phyloP scores from a whole-genome alignment of 2,888 invertebrate genomes.

The Thereva nobilitata region DNA sequence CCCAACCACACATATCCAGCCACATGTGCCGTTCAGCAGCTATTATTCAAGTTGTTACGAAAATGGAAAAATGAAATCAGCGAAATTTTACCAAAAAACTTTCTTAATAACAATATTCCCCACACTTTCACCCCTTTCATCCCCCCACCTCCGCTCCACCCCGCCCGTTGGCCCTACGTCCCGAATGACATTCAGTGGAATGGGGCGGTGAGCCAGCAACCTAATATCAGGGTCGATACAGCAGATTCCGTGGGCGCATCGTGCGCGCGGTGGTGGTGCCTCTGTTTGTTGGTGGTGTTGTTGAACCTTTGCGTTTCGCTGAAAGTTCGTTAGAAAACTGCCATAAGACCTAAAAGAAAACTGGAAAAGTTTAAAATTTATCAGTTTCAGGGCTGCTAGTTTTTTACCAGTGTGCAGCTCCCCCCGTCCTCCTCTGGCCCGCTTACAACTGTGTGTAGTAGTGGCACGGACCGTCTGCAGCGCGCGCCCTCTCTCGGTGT shows the following conservation, averaged over 20 bases:
- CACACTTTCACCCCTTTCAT: background rate
- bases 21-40: background rate
- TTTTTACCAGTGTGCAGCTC: constrained; percentile 7
- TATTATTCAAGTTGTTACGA: constrained; percentile 22
- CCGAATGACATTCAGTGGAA: background rate
- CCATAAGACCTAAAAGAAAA: constrained; percentile 31
- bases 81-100: constrained; percentile 26
- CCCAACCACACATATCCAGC: constrained; percentile 20
- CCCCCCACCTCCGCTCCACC: background rate
- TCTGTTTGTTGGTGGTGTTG: background rate
- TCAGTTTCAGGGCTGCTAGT: constrained; percentile 34
- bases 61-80: constrained; percentile 25
- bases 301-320: constrained; percentile 13
- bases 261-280: background rate
- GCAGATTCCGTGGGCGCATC: background rate
- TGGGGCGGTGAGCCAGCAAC: constrained; percentile 9
- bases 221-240: constrained; percentile 24
- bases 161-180: background rate
- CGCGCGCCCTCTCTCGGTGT: constrained; percentile 18
- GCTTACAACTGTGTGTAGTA: background rate
- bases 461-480: background rate
- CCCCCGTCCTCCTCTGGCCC: background rate
- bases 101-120: constrained; percentile 33
- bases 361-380: constrained; percentile 36
- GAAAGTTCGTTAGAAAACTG: constrained; percentile 35